Percentiles rank a stretch among this genome's conserved stretches.
Evolutionary conservation across 2,888 invertebrate genomes (phyloP).

Genomic region (Ametastegia equiseti): DNA sequence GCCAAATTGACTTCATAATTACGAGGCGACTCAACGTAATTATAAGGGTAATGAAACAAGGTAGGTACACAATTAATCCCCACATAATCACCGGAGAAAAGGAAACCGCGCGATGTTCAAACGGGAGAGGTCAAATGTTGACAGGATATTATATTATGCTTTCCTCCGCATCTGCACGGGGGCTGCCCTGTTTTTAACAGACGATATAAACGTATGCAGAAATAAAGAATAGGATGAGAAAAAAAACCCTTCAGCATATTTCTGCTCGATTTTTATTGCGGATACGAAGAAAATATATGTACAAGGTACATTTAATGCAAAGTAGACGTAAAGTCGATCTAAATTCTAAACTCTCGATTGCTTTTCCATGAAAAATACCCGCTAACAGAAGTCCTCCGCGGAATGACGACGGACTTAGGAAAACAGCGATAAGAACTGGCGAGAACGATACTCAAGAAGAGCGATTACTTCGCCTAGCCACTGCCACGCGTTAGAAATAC

Average conservation of each 20-base stretch:
- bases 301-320: no score
- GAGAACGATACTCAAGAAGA: slow-evolving; percentile 16
- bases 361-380: background rate
- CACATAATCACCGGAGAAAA: slow-evolving; percentile 7
- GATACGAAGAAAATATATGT: background rate
- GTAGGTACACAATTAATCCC: slow-evolving; percentile 41
- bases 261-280: background rate
- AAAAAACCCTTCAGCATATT: background rate
- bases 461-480: slow-evolving; percentile 7
- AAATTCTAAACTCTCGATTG: background rate
- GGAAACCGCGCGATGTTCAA: slow-evolving; percentile 5
- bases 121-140: background rate
- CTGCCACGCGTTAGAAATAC: slow-evolving; percentile 28
- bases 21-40: slow-evolving; percentile 33
- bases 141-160: background rate
- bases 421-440: slow-evolving; percentile 30
- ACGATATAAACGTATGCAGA: background rate
- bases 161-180: background rate
- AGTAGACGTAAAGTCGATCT: background rate
- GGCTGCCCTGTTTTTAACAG: background rate
- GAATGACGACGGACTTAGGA: background rate
- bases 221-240: background rate
- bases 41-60: slow-evolving; percentile 38
- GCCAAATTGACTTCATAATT: slow-evolving; percentile 36
- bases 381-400: no score